Percentiles rank a stretch among this genome's conserved stretches.
Evolutionary conservation across 2,797 vertebrate genomes (phyloP).

Genomic region (Semotilus atromaculatus): DNA sequence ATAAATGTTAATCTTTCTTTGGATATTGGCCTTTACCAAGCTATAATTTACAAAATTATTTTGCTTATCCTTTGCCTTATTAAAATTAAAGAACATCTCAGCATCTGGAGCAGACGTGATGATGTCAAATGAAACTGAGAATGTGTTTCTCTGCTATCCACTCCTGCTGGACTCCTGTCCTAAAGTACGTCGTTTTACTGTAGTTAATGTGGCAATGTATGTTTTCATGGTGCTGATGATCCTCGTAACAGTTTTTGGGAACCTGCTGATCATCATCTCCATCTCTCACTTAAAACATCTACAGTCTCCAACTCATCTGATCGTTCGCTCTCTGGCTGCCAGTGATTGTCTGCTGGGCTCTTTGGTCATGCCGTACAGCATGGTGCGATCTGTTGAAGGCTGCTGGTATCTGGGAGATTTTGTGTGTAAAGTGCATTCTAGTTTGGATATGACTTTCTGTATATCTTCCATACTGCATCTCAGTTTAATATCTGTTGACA

Average conservation of each 20-base stretch:
- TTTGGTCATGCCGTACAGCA: slow-evolving; percentile 64
- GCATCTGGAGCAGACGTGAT: background rate
- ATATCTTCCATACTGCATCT: slow-evolving; percentile 61
- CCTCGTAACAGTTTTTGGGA: slow-evolving; percentile 59
- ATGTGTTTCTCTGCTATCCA: background rate
- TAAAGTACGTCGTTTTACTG: accelerated
- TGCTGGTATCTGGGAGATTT: slow-evolving; percentile 65
- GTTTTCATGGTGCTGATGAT: slow-evolving; percentile 40
- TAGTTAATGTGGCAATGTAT: slow-evolving; percentile 25
- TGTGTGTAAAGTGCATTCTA: slow-evolving; percentile 61
- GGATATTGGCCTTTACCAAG: background rate
- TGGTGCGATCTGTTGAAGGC: slow-evolving; percentile 60
- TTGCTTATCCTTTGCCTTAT: background rate
- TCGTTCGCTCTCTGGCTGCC: slow-evolving; percentile 57
- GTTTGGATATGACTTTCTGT: slow-evolving; percentile 59
- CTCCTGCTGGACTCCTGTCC: background rate
- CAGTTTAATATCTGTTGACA: slow-evolving; percentile 61
- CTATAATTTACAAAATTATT: background rate
- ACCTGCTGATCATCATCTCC: slow-evolving; percentile 58
- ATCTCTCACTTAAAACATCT: slow-evolving; percentile 57
- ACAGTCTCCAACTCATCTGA: slow-evolving; percentile 53
- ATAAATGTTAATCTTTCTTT: background rate
- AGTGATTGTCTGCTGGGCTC: slow-evolving; percentile 59
- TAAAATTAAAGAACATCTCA: background rate
- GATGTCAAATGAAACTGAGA: background rate